Conservation (phyloP, 2,797 vertebrate species). For the Rhabdomys pumilio region DNA sequence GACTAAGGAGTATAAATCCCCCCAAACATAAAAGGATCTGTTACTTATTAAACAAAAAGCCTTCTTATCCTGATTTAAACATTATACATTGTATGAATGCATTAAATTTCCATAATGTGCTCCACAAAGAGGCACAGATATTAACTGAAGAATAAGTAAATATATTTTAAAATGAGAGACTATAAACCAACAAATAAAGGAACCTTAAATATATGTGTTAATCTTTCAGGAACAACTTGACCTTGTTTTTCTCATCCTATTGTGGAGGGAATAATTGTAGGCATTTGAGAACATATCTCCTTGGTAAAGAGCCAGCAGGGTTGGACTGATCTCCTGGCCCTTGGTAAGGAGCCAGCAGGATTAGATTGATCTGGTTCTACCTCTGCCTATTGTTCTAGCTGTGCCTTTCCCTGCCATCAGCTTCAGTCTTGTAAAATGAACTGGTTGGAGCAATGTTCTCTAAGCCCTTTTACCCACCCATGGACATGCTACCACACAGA, state of each 20-base stretch:
- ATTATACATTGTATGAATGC: background rate
- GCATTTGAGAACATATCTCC: background rate
- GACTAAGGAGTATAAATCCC: background rate
- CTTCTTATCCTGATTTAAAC: background rate
- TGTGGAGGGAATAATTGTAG: background rate
- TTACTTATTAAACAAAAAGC: background rate
- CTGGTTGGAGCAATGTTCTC: background rate
- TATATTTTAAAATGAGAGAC: background rate
- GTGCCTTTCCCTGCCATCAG: background rate
- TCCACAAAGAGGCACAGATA: background rate
- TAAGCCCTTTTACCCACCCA: background rate
- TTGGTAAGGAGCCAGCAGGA: background rate
- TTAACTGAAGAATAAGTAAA: background rate
- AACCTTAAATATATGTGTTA: background rate
- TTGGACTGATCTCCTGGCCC: background rate
- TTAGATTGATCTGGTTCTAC: background rate
- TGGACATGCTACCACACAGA: background rate
- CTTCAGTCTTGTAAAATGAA: background rate
- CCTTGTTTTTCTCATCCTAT: conserved; percentile 30
- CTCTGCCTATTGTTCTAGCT: background rate
- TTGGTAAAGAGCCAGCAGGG: background rate
- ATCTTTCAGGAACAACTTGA: conserved; percentile 9
- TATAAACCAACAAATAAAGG: background rate
- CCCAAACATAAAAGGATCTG: background rate
- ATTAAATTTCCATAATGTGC: conserved; percentile 17